Conservation (phyloP, 2,888 invertebrate genomes). For the Orthosia cruda region DNA sequence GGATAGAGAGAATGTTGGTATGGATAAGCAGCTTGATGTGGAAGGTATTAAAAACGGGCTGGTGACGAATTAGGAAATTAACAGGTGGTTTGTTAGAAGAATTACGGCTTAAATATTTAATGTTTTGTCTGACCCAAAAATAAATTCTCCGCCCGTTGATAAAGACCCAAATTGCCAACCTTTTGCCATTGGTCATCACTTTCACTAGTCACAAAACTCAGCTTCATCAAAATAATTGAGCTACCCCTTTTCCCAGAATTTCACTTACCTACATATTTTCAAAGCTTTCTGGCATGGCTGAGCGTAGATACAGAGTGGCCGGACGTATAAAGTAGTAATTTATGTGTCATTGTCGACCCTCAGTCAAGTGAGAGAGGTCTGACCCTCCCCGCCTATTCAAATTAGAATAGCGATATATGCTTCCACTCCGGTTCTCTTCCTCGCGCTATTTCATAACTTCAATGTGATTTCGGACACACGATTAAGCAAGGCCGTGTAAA, state of each 20-base stretch:
- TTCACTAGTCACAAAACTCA: conserved; percentile 29
- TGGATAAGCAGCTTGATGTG: neutral
- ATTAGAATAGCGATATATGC: conserved; percentile 80
- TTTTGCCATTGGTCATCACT: conserved; percentile 27
- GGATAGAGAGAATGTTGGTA: neutral
- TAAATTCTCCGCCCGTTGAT: conserved; percentile 5
- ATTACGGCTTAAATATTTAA: conserved; percentile 12
- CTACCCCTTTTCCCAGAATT: conserved; percentile 51
- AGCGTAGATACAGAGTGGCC: conserved; percentile 71
- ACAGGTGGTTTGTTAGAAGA: neutral
- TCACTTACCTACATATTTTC: conserved; percentile 66
- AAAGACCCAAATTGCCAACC: conserved; percentile 34
- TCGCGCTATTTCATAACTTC: conserved; percentile 76
- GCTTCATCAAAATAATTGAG: conserved; percentile 50
- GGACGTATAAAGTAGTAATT: conserved; percentile 83
- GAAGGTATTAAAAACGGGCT: neutral
- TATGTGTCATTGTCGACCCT: conserved; percentile 83
- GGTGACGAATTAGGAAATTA: conserved; percentile 1
- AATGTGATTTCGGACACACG: conserved; percentile 79
- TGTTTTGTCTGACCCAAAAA: conserved; percentile 1
- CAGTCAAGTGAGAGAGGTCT: conserved; percentile 76
- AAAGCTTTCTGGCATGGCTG: conserved; percentile 54
- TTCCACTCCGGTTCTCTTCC: conserved; percentile 70
- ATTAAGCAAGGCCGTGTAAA: conserved; percentile 76
- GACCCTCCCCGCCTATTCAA: conserved; percentile 82